Conservation (phyloP, 2,888 invertebrate species). For the Drosophila longiperda region DNA sequence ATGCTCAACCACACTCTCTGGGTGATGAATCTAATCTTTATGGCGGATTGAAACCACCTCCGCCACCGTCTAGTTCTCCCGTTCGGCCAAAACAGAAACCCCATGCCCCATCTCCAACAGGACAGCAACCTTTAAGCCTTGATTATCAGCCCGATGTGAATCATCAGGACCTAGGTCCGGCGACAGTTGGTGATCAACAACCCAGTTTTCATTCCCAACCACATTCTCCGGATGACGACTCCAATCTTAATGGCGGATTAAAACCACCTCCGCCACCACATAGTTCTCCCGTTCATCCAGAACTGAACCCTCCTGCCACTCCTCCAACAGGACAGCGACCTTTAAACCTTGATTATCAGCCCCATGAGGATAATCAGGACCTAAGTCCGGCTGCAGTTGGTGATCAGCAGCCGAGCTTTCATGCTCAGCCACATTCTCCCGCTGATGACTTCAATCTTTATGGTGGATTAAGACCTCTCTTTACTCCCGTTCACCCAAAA, state of each 20-base stretch:
- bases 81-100: constrained; percentile 1
- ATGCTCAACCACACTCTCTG: neutral
- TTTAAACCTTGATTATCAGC: constrained; percentile 38
- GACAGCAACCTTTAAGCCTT: constrained; percentile 42
- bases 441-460: neutral
- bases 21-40: constrained; percentile 46
- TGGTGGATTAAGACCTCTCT: neutral
- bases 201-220: constrained; percentile 22
- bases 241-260: constrained; percentile 58
- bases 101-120: neutral
- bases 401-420: constrained; percentile 20
- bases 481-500: neutral
- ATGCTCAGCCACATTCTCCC: neutral
- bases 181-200: constrained; percentile 13
- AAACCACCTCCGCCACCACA: constrained; percentile 39
- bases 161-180: neutral
- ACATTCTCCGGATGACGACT: constrained; percentile 12
- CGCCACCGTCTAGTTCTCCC: constrained; percentile 3
- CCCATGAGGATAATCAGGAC: constrained; percentile 7
- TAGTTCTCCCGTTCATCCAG: neutral
- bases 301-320: constrained; percentile 2
- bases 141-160: constrained; percentile 35
- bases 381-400: neutral
- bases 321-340: constrained; percentile 34
- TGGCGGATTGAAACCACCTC: constrained; percentile 58